phyloP scores from a whole-genome alignment of 2,888 invertebrate species.

The Polyploca ridens region DNA sequence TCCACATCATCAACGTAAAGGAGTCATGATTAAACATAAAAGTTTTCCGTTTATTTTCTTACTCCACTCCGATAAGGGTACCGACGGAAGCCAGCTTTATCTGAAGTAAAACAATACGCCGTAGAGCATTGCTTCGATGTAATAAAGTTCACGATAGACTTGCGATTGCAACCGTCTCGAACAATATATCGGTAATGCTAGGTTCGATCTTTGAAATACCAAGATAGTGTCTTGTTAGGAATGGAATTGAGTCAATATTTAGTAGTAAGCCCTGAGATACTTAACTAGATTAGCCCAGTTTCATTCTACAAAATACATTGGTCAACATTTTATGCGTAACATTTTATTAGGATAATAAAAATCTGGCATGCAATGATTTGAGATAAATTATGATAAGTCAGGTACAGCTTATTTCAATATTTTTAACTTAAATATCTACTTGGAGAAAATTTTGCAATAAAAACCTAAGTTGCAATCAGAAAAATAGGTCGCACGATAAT shows the following conservation, averaged over 20 bases:
- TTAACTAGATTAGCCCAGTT: constrained; percentile 2
- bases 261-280: background rate
- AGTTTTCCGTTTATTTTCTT: constrained; percentile 40
- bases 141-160: constrained; percentile 29
- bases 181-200: constrained; percentile 25
- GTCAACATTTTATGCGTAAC: background rate
- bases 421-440: background rate
- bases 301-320: background rate
- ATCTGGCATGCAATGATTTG: background rate
- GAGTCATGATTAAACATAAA: constrained; percentile 45
- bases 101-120: constrained; percentile 44
- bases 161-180: constrained; percentile 17
- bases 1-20: constrained; percentile 29
- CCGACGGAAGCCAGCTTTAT: constrained; percentile 57
- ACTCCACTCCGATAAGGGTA: constrained; percentile 39
- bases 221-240: constrained; percentile 4
- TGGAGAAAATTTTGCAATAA: constrained; percentile 28
- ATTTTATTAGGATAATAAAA: background rate
- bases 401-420: background rate
- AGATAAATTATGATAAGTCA: background rate
- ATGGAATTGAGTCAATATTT: constrained; percentile 1
- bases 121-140: constrained; percentile 20
- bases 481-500: constrained; percentile 34
- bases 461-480: constrained; percentile 3
- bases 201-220: constrained; percentile 15